Base-by-base conservation (phyloP, 2,888 invertebrate genomes). In the Chymomyza amoena region DNA sequence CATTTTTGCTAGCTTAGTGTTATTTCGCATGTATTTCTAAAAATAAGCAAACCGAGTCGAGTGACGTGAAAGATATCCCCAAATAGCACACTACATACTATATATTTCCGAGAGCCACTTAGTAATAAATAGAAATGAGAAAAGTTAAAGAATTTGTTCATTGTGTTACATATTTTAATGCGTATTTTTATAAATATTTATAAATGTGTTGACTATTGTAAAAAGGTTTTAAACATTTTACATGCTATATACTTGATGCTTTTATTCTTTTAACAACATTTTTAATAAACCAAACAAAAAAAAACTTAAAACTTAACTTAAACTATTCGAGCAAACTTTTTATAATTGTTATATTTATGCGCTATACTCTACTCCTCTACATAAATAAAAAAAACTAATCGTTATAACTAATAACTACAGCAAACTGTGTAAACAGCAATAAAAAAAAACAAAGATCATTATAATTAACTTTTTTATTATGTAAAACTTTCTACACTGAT, bases 271-370 rank as follows among this genome's bases (percentile, higher is more conserved):
- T 18, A 18, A n/a, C 7, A n/a, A 54, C 9, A 18, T n/a, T 54
- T 54, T 54, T 3, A 54, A 67, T 50, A 66, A 76, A 68, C 69
- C 71, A 70, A 72, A 71, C 66, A 63, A 63, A 59, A 65, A 52
- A 66, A 63, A 36, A 15, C 15, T 20, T 57, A 64, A 67, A n/a
- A n/a, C 13, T 9, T 16, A 54, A n/a, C 16, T 20, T 54, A 54
- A 54, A 45, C 36, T 39, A 32, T 50, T 56, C 39, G 50, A 45
- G 54, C 16, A 68, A 72, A 67, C 68, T 83, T 87, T 82, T 78
- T 87, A 88, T 81, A 86, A 88, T 74, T 84, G 83, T 84, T 88
- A 87, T 86, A 88, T 87, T 72, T 88, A 86, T 84, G 87, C 88
- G 73, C 81, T 81, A 10, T 54, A 61, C 36, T 36, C 39, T 56